phyloP scores from a whole-genome alignment of 2,888 invertebrate genomes.

The Drosophila differens region DNA sequence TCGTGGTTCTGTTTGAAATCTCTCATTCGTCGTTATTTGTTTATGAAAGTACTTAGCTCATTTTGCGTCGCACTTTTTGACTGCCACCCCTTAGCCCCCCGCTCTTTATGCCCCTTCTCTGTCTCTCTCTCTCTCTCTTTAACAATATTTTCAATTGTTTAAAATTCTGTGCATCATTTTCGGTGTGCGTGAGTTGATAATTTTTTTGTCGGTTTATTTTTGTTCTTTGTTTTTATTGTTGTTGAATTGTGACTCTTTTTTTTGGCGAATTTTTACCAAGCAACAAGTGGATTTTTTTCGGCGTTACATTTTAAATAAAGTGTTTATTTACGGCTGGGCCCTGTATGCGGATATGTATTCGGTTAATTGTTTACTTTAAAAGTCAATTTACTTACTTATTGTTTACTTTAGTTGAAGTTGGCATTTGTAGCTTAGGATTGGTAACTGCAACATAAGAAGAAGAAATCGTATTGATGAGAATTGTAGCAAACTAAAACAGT shows the following conservation, averaged over 20 bases:
- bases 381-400: conserved; percentile 53
- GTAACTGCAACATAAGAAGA: conserved; percentile 36
- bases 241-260: conserved; percentile 20
- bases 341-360: conserved; percentile 5
- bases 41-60: conserved; percentile 73
- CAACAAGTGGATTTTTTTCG: conserved; percentile 55
- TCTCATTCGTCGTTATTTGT: conserved; percentile 65
- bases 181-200: conserved; percentile 55
- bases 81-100: neutral
- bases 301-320: conserved; percentile 75
- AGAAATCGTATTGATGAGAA: neutral
- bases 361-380: conserved; percentile 24
- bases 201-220: conserved; percentile 29
- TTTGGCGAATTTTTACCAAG: conserved; percentile 51
- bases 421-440: conserved; percentile 28
- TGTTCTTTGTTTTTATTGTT: conserved; percentile 24
- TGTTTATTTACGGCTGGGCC: conserved; percentile 62
- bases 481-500: neutral
- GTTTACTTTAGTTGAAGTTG: conserved; percentile 54
- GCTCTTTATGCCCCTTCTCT: neutral
- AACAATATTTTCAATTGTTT: conserved; percentile 71
- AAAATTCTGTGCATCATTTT: conserved; percentile 63
- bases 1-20: conserved; percentile 8
- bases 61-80: conserved; percentile 54
- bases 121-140: neutral